Evolutionary conservation across 1,140 invertebrate genomes (phyloP), one percentile per base, ranked within the genome.

Genomic region (Physella acuta): DNA sequence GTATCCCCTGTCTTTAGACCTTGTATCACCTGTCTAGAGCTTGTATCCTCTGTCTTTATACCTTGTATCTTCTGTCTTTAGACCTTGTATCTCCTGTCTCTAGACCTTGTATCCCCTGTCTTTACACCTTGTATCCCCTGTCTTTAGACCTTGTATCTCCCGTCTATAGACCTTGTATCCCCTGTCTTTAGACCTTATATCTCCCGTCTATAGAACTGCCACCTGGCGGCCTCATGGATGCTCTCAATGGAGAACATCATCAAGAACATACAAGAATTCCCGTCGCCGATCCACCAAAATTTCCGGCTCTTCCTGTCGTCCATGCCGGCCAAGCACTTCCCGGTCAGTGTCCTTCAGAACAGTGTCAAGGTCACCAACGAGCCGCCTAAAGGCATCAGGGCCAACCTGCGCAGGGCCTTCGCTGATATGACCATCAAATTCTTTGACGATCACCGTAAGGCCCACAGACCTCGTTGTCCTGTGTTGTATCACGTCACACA

Each of bases 361-460:
- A 82, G 79, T 75, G 85, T 86, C 70, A 86, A 86, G 78, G 85
- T 86, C 69, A 86, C 85, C 11, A 86, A 85, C 67, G 85, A 86
- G 75, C 85, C 85, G 17, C 85, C 85, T 0, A 85, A 85, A 76
- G 79, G 85, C 68, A 89, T 87, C 84, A 4, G 82, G 55, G 86
- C 88, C 30, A 93, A 94, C 79, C 89, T 94, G 76, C 87, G 90
- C 44, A 87, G 89, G 62, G 90, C 92, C 5, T 85, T 86, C 71
- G 75, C 70, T 44, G 85, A 86, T 61, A 78, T 86, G 11, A 82
- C 82, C 14, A 72, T 77, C 5, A 71, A 72, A 16, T 93, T 91
- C 82, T 94, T 94, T 78, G 91, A 94, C 82, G 87, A 90, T 68
- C 89, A 94, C 79, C 84, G 91, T 92, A 87, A 85, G 81, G 78